A percentile compares a stretch with the other conserved stretches of the same genome.
phyloP scores from a whole-genome alignment of 1,140 invertebrate species.

The Aradophagus sp. region DNA sequence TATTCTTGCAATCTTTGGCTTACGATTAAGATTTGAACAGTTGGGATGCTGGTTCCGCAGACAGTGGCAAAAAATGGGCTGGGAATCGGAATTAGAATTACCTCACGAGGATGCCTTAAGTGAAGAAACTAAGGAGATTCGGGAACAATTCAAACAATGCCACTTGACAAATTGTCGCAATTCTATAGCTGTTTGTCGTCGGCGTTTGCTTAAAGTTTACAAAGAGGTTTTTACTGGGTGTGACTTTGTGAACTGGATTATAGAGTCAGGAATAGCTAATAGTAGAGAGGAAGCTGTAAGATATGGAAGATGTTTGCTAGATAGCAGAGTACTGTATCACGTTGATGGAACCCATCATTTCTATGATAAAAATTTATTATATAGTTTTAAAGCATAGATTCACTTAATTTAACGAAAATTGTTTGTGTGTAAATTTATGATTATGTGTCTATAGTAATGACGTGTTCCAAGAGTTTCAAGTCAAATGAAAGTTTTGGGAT shows the following conservation, averaged over 20 bases:
- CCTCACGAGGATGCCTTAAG: constrained; percentile 84
- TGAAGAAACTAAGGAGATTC: constrained; percentile 85
- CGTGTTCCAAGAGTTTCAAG: too few relatives aligned
- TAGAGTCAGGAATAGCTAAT: constrained; percentile 83
- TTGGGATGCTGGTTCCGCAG: constrained; percentile 66
- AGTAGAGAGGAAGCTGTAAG: constrained; percentile 85
- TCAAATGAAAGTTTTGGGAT: too few relatives aligned
- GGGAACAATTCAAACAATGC: constrained; percentile 91
- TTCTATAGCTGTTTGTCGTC: constrained; percentile 81
- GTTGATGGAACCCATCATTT: constrained; percentile 89
- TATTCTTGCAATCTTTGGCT: constrained; percentile 89
- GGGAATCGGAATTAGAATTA: constrained; percentile 71
- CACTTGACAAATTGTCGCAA: constrained; percentile 87
- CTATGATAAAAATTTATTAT: constrained; percentile 81
- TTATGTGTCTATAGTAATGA: too few relatives aligned
- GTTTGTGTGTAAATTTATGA: too few relatives aligned
- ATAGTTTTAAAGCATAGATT: constrained; percentile 76
- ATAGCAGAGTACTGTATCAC: constrained; percentile 88
- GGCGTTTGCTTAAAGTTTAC: constrained; percentile 84
- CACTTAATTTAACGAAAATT: too few relatives aligned
- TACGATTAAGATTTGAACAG: constrained; percentile 79
- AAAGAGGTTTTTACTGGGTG: constrained; percentile 87
- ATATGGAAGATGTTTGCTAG: constrained; percentile 88
- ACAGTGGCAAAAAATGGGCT: constrained; percentile 59
- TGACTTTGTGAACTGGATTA: constrained; percentile 90